phyloP scores from a whole-genome alignment of 2,888 invertebrate species.

The Xestobium rufovillosum region DNA sequence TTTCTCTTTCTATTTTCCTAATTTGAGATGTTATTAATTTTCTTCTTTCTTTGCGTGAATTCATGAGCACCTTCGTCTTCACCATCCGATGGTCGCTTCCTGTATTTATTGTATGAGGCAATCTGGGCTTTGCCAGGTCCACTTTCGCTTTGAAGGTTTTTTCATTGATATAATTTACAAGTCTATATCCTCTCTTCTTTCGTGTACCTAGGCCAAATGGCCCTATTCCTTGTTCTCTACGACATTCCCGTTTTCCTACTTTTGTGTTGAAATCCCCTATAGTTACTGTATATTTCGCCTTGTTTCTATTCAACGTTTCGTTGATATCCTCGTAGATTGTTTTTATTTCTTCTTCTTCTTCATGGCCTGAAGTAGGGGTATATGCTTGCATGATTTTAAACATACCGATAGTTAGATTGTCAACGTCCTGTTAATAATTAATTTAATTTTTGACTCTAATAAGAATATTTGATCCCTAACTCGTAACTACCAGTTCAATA shows the following conservation, averaged over 20 bases:
- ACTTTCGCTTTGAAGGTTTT: no score
- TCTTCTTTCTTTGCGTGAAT: slow-evolving; percentile 1
- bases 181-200: no score
- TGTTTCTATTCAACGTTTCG: no score
- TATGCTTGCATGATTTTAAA: slow-evolving; percentile 9
- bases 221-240: not conserved
- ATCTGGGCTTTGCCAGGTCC: no score
- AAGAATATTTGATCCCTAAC: no score
- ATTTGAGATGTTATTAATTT: slow-evolving; percentile 2
- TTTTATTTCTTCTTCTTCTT: slow-evolving; percentile 7
- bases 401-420: no score
- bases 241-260: slow-evolving; percentile 1
- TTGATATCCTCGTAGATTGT: slow-evolving; percentile 6
- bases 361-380: slow-evolving; percentile 8
- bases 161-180: no score
- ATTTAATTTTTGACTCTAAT: no score
- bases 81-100: slow-evolving; percentile 7
- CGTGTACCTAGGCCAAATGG: slow-evolving; percentile 3
- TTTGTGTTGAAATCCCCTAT: slow-evolving; percentile 6
- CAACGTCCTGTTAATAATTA: no score
- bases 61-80: slow-evolving; percentile 1
- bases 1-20: slow-evolving; percentile 5
- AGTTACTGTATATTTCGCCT: no score
- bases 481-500: no score
- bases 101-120: slow-evolving; percentile 3